Evolutionary conservation across 2,113 vertebrate genomes (phyloP).

Genomic region (Epinephelus lanceolatus): DNA sequence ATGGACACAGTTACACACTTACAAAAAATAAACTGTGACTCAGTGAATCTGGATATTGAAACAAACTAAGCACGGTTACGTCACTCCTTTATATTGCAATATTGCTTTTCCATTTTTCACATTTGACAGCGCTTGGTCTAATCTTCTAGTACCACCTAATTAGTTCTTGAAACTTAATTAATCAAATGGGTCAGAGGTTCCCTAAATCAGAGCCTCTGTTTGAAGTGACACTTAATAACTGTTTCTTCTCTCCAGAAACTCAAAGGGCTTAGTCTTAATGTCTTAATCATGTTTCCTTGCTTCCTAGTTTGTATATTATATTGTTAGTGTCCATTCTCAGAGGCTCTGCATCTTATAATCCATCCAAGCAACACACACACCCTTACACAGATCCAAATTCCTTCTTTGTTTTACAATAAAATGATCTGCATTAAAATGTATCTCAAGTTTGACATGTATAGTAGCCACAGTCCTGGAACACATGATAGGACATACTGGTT

Average conservation of each 20-base stretch:
- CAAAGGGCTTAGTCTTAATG: not conserved
- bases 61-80: not conserved
- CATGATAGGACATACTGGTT: too few relatives aligned
- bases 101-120: not conserved
- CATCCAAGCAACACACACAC: not conserved
- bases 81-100: not conserved
- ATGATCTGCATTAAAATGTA: not conserved
- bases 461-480: too few relatives aligned
- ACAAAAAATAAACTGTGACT: too few relatives aligned
- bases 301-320: too few relatives aligned
- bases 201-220: not conserved
- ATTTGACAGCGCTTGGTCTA: too few relatives aligned
- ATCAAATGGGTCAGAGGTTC: not conserved
- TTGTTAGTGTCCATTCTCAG: not conserved
- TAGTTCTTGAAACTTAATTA: conserved; percentile 18
- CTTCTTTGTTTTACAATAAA: not conserved
- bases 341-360: not conserved
- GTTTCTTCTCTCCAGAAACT: not conserved
- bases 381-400: not conserved
- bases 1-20: too few relatives aligned
- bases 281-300: not conserved
- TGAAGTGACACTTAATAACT: not conserved
- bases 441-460: not conserved
- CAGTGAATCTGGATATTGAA: too few relatives aligned
- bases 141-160: not conserved